phyloP scores from a whole-genome alignment of 2,888 invertebrate species.

The Tridacna gigas region DNA sequence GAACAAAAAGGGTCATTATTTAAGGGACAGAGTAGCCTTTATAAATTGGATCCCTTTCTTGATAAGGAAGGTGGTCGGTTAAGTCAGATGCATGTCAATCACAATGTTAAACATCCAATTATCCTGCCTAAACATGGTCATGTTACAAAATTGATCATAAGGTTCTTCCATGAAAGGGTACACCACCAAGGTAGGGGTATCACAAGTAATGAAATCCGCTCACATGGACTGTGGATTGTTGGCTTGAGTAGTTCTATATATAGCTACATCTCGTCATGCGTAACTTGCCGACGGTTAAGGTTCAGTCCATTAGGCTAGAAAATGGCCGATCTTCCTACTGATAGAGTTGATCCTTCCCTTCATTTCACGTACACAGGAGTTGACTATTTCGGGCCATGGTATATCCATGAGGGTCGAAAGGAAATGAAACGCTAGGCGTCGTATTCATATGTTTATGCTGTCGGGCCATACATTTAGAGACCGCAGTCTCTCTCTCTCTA shows the following conservation, averaged over 20 bases:
- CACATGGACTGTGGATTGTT: constrained; percentile 76
- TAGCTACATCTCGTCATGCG: constrained; percentile 70
- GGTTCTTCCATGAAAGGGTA: too few species aligned
- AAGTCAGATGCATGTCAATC: too few species aligned
- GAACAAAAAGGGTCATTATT: background rate
- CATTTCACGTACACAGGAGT: constrained; percentile 75
- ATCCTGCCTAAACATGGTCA: too few species aligned
- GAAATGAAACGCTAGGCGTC: constrained; percentile 75
- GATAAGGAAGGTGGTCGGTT: too few species aligned
- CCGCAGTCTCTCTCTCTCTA: constrained; percentile 49
- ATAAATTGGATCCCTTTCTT: too few species aligned
- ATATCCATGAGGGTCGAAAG: constrained; percentile 70
- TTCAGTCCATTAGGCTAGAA: constrained; percentile 66
- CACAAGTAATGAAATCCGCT: too few species aligned
- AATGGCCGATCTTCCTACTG: constrained; percentile 80
- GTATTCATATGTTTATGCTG: constrained; percentile 79
- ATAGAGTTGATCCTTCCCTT: constrained; percentile 73
- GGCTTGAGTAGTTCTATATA: constrained; percentile 67
- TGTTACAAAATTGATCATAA: too few species aligned
- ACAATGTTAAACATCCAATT: too few species aligned
- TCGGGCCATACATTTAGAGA: constrained; percentile 78
- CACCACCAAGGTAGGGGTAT: too few species aligned
- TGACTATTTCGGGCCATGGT: too few species aligned
- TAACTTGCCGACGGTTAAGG: constrained; percentile 71
- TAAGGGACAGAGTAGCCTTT: too few species aligned